phyloP scores from a whole-genome alignment of 2,797 vertebrate genomes.

The Gambelia wislizenii region DNA sequence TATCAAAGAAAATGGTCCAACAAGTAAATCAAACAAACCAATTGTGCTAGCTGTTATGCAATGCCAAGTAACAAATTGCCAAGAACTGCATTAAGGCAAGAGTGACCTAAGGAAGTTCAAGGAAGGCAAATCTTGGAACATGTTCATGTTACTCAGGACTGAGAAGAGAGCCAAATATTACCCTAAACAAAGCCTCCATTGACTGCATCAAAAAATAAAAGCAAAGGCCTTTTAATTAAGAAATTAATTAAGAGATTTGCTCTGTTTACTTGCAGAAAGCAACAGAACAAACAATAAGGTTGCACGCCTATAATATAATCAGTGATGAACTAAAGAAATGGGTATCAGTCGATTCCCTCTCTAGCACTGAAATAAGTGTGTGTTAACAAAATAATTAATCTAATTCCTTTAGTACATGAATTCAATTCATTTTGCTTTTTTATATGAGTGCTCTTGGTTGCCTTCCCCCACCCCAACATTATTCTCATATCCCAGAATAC shows the following conservation, averaged over 20 bases:
- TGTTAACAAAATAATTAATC: neutral
- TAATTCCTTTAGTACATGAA: neutral
- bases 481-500: constrained; percentile 37
- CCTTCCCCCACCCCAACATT: neutral
- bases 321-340: neutral
- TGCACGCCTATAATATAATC: neutral
- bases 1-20: neutral
- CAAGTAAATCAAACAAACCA: neutral
- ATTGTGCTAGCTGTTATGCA: neutral
- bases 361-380: neutral
- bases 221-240: constrained; percentile 25
- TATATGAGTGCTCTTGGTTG: neutral
- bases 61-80: neutral
- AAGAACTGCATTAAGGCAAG: neutral
- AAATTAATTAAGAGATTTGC: neutral
- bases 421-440: too few species aligned
- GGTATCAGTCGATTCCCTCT: constrained; percentile 9
- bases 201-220: neutral
- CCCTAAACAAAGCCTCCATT: neutral
- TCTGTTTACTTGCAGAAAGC: neutral
- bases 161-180: neutral
- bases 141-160: neutral
- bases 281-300: constrained; percentile 1
- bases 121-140: neutral
- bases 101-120: constrained; percentile 11